phyloP scores from a whole-genome alignment of 1,140 invertebrate genomes.

The Conopomorpha cramerella region DNA sequence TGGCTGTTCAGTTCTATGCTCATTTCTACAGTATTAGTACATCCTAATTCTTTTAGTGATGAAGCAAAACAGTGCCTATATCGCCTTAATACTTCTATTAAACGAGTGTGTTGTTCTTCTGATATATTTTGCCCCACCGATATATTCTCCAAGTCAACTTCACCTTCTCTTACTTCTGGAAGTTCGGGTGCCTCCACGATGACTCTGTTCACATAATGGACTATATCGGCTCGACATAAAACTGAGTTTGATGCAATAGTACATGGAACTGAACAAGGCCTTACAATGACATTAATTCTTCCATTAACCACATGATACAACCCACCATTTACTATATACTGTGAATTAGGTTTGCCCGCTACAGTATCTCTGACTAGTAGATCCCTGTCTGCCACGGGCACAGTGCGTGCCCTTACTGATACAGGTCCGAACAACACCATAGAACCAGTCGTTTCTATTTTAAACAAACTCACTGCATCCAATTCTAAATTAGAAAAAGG shows the following conservation, averaged over 20 bases:
- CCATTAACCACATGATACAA: neutral
- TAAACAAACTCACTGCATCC: neutral
- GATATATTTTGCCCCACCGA: neutral
- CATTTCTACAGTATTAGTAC: conserved; percentile 7
- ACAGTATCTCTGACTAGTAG: neutral
- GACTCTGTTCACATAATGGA: neutral
- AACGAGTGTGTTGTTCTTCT: neutral
- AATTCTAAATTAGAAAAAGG: neutral
- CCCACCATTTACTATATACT: neutral
- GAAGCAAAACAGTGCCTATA: conserved; percentile 14
- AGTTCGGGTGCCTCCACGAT: neutral
- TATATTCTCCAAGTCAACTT: neutral
- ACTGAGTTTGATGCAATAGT: neutral
- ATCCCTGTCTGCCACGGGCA: neutral
- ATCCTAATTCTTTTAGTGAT: conserved; percentile 9
- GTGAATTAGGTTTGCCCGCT: conserved; percentile 1
- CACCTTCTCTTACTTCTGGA: neutral
- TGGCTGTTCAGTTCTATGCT: conserved; percentile 11
- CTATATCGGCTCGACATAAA: neutral
- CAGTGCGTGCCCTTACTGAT: neutral
- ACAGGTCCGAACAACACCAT: neutral
- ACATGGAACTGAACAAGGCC: neutral
- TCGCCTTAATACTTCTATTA: conserved; percentile 1
- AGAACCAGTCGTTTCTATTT: neutral
- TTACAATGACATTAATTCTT: neutral